Conservation (phyloP, 2,797 vertebrate genomes). For the Lacerta viridis region DNA sequence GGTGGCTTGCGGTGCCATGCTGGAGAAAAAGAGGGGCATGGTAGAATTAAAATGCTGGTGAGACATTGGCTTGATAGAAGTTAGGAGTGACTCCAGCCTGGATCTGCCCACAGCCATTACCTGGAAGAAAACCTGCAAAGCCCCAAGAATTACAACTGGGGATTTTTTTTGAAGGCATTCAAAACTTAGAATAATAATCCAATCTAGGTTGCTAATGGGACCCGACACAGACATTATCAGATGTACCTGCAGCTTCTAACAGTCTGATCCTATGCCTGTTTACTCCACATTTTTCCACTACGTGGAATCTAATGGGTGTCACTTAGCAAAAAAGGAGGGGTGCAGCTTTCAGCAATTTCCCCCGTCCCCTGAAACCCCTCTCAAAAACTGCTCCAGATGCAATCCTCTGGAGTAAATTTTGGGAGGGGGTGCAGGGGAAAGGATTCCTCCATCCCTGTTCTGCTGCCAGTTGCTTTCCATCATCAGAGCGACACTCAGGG, state of each 20-base stretch:
- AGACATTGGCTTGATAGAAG: background rate
- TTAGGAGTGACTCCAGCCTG: background rate
- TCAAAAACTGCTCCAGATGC: background rate
- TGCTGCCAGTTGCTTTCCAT: background rate
- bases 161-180: constrained; percentile 17
- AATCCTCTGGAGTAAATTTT: background rate
- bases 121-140: background rate
- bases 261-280: background rate
- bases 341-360: background rate
- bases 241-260: background rate
- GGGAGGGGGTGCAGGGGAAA: background rate
- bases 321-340: background rate
- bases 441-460: background rate
- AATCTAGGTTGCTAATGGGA: constrained; percentile 16
- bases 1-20: background rate
- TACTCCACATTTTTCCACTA: background rate
- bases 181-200: constrained; percentile 30
- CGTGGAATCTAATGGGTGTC: background rate
- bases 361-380: background rate
- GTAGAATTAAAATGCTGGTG: background rate
- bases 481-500: background rate
- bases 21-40: background rate
- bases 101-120: background rate
- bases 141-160: background rate
- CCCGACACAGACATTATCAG: constrained; percentile 3